Evolutionary conservation across 2,797 vertebrate genomes (phyloP).

Genomic region (Staurois parvus): DNA sequence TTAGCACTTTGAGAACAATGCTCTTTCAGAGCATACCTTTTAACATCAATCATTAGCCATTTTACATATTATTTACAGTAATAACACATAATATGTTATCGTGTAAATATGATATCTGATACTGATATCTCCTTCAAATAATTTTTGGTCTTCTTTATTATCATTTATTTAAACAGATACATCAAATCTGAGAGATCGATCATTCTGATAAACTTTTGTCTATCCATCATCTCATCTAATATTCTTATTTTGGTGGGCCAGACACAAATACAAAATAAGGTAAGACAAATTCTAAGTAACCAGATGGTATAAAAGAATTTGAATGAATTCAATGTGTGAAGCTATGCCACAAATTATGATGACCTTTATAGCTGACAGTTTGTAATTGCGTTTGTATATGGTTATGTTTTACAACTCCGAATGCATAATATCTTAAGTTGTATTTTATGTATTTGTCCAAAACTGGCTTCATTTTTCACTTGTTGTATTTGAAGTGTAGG

Average conservation of each 20-base stretch:
- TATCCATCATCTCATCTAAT: conserved; percentile 98
- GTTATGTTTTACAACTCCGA: background rate
- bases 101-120: background rate
- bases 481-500: background rate
- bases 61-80: background rate
- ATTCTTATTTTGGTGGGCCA: conserved; percentile 98
- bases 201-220: conserved; percentile 99
- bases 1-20: too few species aligned
- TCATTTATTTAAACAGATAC: conserved; percentile 80
- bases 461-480: background rate
- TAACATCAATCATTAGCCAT: background rate
- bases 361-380: background rate
- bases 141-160: too few species aligned
- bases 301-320: conserved; percentile 53
- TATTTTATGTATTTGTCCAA: background rate
- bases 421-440: background rate
- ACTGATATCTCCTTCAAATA: background rate
- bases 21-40: too few species aligned
- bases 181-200: conserved; percentile 98
- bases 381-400: background rate
- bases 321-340: conserved; percentile 13
- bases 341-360: background rate
- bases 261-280: conserved; percentile 97
- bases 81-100: too few species aligned
- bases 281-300: conserved; percentile 71